Conservation (phyloP, 2,797 vertebrate genomes). For the Vespertilio murinus region DNA sequence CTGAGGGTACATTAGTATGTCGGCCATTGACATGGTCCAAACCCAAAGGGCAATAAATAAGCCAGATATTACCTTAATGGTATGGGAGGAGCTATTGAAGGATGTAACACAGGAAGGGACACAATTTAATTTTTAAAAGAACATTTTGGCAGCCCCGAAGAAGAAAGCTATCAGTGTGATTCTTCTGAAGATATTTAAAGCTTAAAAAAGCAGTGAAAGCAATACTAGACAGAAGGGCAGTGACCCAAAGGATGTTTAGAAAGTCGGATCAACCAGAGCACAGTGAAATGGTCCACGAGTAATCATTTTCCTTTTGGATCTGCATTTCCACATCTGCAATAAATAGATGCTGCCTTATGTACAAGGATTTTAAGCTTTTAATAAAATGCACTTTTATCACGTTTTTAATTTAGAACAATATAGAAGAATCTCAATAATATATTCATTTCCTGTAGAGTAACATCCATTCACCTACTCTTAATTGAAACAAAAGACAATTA, state of each 20-base stretch:
- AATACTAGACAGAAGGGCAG: not conserved
- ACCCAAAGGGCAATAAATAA: not conserved
- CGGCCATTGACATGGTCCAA: not conserved
- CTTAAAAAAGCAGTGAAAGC: not conserved
- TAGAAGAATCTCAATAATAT: not conserved
- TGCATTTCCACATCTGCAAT: not conserved
- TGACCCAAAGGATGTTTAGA: not conserved
- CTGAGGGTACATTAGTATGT: not conserved
- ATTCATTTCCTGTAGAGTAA: not conserved
- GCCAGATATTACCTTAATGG: not conserved
- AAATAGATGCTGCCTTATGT: not conserved
- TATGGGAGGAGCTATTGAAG: not conserved
- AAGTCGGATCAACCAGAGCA: not conserved
- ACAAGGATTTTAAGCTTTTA: not conserved
- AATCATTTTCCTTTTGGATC: not conserved
- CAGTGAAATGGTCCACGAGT: not conserved
- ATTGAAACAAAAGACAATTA: conserved; percentile 4
- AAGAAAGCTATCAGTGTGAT: not conserved
- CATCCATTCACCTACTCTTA: not conserved
- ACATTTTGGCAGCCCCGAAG: not conserved
- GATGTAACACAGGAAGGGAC: not conserved
- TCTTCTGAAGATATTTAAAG: not conserved
- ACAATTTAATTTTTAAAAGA: not conserved
- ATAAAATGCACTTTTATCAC: not conserved
- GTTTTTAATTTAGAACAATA: not conserved